phyloP scores from a whole-genome alignment of 2,113 vertebrate species.

The Drymodes brunneopygia region DNA sequence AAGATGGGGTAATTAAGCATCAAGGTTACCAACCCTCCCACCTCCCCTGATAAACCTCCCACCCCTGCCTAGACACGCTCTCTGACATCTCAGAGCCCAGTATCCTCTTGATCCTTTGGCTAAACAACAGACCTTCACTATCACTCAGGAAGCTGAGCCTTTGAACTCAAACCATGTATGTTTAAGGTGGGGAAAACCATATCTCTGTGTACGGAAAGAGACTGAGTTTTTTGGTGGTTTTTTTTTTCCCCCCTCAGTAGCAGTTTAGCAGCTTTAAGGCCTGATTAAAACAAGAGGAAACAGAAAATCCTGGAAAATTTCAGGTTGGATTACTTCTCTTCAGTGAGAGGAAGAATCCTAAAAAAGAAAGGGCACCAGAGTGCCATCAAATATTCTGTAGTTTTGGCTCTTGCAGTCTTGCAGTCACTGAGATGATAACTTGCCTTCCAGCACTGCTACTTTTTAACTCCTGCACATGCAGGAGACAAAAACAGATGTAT shows the following conservation, averaged over 20 bases:
- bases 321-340: not conserved
- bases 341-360: not conserved
- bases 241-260: not conserved
- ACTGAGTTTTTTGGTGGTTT: not conserved
- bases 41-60: slow-evolving; percentile 7
- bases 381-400: not conserved
- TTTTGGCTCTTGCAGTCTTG: not conserved
- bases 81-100: slow-evolving; percentile 37
- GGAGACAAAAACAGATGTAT: not conserved
- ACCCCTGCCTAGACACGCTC: slow-evolving; percentile 25
- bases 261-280: not conserved
- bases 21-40: not conserved
- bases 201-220: slow-evolving; percentile 52
- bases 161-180: slow-evolving; percentile 60
- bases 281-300: not conserved
- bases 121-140: slow-evolving; percentile 59
- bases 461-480: not conserved
- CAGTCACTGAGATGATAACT: not conserved
- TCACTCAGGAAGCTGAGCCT: slow-evolving; percentile 55
- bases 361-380: not conserved
- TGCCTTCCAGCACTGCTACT: not conserved
- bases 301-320: slow-evolving; percentile 1
- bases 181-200: slow-evolving; percentile 64
- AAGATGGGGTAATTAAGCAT: not conserved
- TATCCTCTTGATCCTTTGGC: slow-evolving; percentile 62